Percentiles rank a stretch among this genome's conserved stretches.
These are phyloP conservation scores for Acipenser ruthenus DNA, from an alignment of 2,797 vertebrate genomes.

Conservation along the genomic window DNA sequence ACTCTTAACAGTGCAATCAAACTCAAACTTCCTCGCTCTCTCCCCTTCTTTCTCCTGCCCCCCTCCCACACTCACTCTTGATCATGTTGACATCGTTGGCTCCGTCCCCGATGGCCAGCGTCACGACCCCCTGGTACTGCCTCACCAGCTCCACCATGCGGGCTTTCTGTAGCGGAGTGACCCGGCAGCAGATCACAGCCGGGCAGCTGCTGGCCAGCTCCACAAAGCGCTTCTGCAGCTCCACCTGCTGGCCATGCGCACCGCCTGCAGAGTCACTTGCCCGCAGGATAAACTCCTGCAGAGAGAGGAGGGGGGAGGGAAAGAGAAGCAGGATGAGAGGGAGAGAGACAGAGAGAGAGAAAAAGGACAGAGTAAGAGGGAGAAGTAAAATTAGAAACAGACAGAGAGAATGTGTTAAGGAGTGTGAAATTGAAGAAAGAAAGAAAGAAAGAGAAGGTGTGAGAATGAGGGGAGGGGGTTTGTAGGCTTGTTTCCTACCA, in stretches of 20 bases:
- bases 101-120: constrained; percentile 83
- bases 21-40: not conserved
- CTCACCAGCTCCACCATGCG: constrained; percentile 71
- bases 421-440: too few relatives aligned
- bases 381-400: too few relatives aligned
- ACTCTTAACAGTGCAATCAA: too few relatives aligned
- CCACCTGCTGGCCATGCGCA: constrained; percentile 47
- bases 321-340: not conserved
- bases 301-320: not conserved
- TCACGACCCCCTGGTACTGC: constrained; percentile 67
- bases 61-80: constrained; percentile 72
- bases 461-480: too few relatives aligned
- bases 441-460: too few relatives aligned
- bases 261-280: constrained; percentile 34
- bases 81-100: constrained; percentile 97
- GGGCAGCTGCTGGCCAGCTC: constrained; percentile 71
- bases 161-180: constrained; percentile 88
- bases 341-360: not conserved
- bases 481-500: constrained; percentile 44
- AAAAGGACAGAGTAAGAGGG: not conserved
- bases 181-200: constrained; percentile 85
- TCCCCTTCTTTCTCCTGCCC: not conserved
- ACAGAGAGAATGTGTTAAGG: constrained; percentile 17
- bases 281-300: not conserved
- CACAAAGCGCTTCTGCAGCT: constrained; percentile 61